Evolutionary conservation across 2,113 vertebrate genomes (phyloP).

Genomic region (Phaethornis superciliosus): DNA sequence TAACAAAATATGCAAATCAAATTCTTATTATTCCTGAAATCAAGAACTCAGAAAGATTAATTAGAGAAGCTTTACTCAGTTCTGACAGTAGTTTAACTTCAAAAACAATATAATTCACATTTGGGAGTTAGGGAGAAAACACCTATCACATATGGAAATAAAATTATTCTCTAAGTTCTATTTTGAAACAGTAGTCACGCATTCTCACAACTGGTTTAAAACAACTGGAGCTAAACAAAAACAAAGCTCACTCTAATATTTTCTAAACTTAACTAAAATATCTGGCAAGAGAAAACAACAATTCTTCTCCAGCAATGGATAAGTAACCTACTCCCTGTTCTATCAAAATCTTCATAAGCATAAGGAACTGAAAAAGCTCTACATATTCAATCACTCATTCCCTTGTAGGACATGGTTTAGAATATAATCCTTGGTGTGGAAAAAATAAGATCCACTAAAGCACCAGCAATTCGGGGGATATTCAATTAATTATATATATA

Average conservation of each 20-base stretch:
- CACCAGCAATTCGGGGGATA: not conserved
- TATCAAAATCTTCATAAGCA: not conserved
- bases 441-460: not conserved
- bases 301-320: not conserved
- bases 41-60: slow-evolving; percentile 20
- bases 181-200: slow-evolving; percentile 37
- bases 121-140: not conserved
- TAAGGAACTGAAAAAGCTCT: not conserved
- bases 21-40: slow-evolving; percentile 51
- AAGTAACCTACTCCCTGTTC: not conserved
- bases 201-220: slow-evolving; percentile 38
- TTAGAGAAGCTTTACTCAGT: slow-evolving; percentile 39
- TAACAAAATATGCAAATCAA: slow-evolving; percentile 50
- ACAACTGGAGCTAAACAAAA: slow-evolving; percentile 17
- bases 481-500: not conserved
- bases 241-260: slow-evolving; percentile 1
- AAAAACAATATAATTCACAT: not conserved
- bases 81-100: slow-evolving; percentile 10
- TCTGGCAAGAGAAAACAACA: not conserved
- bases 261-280: not conserved
- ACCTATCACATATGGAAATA: slow-evolving; percentile 24
- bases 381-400: not conserved
- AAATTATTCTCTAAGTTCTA: slow-evolving; percentile 2
- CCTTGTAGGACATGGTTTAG: not conserved
- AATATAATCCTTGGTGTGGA: not conserved